phyloP scores from a whole-genome alignment of 2,888 invertebrate species.

The Drosophila aldrichi region DNA sequence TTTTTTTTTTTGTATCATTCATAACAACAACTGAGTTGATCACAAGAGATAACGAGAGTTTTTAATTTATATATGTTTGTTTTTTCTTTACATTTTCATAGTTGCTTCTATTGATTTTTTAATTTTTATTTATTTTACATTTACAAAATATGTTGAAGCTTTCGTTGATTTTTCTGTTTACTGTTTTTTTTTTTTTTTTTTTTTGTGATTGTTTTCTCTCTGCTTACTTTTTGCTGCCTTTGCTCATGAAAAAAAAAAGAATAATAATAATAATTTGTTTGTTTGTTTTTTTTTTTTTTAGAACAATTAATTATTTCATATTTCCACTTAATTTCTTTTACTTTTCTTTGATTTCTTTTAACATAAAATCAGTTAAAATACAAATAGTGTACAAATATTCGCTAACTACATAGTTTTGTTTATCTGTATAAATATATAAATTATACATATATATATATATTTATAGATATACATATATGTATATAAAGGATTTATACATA shows the following conservation, averaged over 20 bases:
- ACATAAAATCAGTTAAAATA: slow-evolving; percentile 60
- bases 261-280: not conserved
- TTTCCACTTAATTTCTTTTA: slow-evolving; percentile 5
- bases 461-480: slow-evolving; percentile 17
- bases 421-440: slow-evolving; percentile 21
- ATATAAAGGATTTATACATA: slow-evolving; percentile 18
- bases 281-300: not conserved
- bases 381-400: slow-evolving; percentile 75
- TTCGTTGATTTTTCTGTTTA: slow-evolving; percentile 52
- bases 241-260: slow-evolving; percentile 14
- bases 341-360: not conserved
- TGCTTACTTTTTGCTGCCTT: slow-evolving; percentile 18
- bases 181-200: too few relatives aligned
- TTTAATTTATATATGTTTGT: slow-evolving; percentile 40
- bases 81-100: slow-evolving; percentile 32
- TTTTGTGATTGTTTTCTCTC: slow-evolving; percentile 6
- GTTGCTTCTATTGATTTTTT: slow-evolving; percentile 37
- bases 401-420: slow-evolving; percentile 61
- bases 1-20: slow-evolving; percentile 47
- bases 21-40: slow-evolving; percentile 80
- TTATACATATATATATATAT: slow-evolving; percentile 29
- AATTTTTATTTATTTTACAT: slow-evolving; percentile 36
- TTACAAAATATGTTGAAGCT: slow-evolving; percentile 53
- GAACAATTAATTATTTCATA: slow-evolving; percentile 24
- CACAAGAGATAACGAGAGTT: slow-evolving; percentile 80